Base-by-base conservation (phyloP, 2,113 vertebrate species). In the Zapornia atra region DNA sequence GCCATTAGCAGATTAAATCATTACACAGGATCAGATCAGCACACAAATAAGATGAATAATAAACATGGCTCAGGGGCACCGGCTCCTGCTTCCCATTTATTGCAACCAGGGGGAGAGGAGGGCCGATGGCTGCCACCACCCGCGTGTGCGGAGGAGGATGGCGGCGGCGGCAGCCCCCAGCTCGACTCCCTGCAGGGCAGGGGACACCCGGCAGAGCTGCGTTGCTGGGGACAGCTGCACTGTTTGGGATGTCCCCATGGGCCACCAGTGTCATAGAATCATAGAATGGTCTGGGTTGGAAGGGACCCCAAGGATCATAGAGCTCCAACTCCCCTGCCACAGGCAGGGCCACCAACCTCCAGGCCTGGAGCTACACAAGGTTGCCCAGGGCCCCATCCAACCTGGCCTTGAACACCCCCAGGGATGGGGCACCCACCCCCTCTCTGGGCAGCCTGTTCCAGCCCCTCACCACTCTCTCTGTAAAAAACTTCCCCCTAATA, bases 1-100 rank as follows among this genome's bases (percentile, higher is more conserved):
- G 82, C 96, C 78, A 83, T 97, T 96, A 96, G 73, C 92, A 90
- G 96, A 96, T 97, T 97, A 96, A 96, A 94, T 95, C 90, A 51
- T 95, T 90, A 85, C 87, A 54, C 1, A 9, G 84, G 85, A 93
- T 91, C 96, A 95, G 90, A 94, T 93, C 93, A 83, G 80, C 25
- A 4, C 84, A 17, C 91, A 82, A 95, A 91, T 89, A 95, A 91
- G 33, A 57, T 57, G 91, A 97, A 92, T 76, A 96, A 95, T 69
- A 93, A 96, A 81, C 81, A 53, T 16, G 54, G 79, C 88, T 82
- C 88, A 18, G 93, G 64, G 93, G 91, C 92, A 92, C 40, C 25
- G 5, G 70, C 48, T 90, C 50, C 2, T 34, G 82, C 79, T 83
- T 69, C 56, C 56, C 26, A 68, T 89, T 87, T 75, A 31, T 89